Evolutionary conservation across 2,888 invertebrate genomes (phyloP), one percentile per base, ranked within the genome.

Genomic region (Rhodophaea formosa): DNA sequence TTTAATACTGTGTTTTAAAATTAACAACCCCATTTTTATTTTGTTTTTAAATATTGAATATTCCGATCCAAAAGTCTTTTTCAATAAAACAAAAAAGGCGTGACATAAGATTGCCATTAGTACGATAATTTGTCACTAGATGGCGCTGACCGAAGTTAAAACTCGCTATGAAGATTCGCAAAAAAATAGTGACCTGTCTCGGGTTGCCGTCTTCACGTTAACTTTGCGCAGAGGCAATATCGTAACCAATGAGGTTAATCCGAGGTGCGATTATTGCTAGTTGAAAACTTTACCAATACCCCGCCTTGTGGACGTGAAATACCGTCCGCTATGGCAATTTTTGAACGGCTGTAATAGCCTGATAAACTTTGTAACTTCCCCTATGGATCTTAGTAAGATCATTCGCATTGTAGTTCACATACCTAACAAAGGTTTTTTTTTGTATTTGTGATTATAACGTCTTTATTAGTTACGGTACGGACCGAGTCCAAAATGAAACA

Each of bases 191-290:
- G 29, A 53, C 14, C 8, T 7, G 42, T 8, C 30, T n/a, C 10
- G 0, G 5, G 8, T 1, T 8, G 10, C 6, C 0, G 1, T 0
- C 8, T 6, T 29, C 0, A 0, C 1, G 57, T 92, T 79, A 96
- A 93, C 96, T 96, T 95, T 96, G 96, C 96, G 96, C 96, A 96
- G 96, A 93, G 96, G 96, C 95, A 94, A 94, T 96, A 96, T 96
- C 95, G 95, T 96, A 96, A 96, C 95, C 96, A 93, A 95, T 96
- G 96, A 96, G 95, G 96, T 95, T 93, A 91, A 94, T 94, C 95
- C 94, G 95, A 95, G 95, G 94, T 95, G 95, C 94, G 95, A 95
- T 95, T 95, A 95, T 96, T 96, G 96, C 96, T 96, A 96, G 95
- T 96, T 96, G 96, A 96, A 96, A 96, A 96, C 95, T 96, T 95